Conservation (phyloP, 2,797 vertebrate genomes). For the Podarcis lilfordi region DNA sequence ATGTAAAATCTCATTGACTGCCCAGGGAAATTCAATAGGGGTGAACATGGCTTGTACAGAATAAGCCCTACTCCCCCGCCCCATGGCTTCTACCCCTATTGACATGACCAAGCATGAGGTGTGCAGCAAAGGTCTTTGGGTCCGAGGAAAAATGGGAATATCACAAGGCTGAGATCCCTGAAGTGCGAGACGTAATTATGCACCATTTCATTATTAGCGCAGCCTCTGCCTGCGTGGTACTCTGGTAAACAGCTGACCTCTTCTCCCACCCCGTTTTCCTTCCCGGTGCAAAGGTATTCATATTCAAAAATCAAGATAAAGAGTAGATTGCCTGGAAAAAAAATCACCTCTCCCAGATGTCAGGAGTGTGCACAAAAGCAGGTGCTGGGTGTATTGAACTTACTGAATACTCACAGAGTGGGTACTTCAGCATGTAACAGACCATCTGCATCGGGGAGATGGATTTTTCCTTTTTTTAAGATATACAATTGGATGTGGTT, state of each 20-base stretch:
- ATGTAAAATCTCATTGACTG: not conserved
- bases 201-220: not conserved
- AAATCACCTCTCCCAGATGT: conserved; percentile 37
- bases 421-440: conserved; percentile 61
- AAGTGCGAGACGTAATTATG: not conserved
- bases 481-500: conserved; percentile 58
- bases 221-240: not conserved
- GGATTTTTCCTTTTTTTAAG: conserved; percentile 35
- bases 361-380: conserved; percentile 59
- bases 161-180: not conserved
- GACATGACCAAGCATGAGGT: not conserved
- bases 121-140: not conserved
- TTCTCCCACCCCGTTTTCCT: conserved; percentile 4
- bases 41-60: not conserved
- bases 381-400: conserved; percentile 53
- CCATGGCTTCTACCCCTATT: not conserved
- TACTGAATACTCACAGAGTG: conserved; percentile 46
- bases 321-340: conserved; percentile 23
- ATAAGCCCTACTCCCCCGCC: not conserved
- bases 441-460: conserved; percentile 47
- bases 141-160: not conserved
- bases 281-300: conserved; percentile 1
- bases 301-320: conserved; percentile 38
- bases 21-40: not conserved
- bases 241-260: not conserved